These are phyloP conservation scores for Zosterops japonicus DNA, from an alignment of 2,113 vertebrate species.

Conservation along the genomic window DNA sequence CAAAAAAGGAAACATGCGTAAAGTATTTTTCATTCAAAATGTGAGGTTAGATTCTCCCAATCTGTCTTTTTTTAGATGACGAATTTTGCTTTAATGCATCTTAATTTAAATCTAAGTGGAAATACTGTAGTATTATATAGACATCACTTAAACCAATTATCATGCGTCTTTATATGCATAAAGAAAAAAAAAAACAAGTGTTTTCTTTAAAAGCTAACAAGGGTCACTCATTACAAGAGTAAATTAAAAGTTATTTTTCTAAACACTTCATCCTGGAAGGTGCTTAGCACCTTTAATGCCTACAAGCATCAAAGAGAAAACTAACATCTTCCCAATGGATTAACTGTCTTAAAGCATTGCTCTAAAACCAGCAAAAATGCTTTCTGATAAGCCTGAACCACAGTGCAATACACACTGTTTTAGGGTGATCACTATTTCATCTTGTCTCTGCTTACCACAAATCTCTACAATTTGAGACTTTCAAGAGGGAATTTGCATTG, in stretches of 20 bases:
- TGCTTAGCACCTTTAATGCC: neutral
- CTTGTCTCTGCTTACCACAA: neutral
- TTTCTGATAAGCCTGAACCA: neutral
- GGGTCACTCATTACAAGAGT: neutral
- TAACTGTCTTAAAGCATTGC: neutral
- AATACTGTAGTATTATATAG: neutral
- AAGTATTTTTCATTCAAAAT: neutral
- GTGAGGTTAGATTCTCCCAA: neutral
- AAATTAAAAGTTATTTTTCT: neutral
- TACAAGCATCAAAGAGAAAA: neutral
- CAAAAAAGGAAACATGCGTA: neutral
- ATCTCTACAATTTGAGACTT: constrained; percentile 15
- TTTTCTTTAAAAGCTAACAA: neutral
- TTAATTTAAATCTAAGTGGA: neutral
- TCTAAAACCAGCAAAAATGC: constrained; percentile 4
- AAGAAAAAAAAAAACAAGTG: neutral
- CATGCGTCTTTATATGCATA: neutral
- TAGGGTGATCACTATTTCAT: constrained; percentile 14
- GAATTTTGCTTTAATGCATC: neutral
- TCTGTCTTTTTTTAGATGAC: neutral
- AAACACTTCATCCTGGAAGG: neutral
- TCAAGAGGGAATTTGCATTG: constrained; percentile 59
- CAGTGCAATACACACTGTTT: neutral
- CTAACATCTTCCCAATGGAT: neutral
- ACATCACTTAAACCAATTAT: neutral